phyloP scores from a whole-genome alignment of 2,888 invertebrate species.

The Leucophora obtusa region DNA sequence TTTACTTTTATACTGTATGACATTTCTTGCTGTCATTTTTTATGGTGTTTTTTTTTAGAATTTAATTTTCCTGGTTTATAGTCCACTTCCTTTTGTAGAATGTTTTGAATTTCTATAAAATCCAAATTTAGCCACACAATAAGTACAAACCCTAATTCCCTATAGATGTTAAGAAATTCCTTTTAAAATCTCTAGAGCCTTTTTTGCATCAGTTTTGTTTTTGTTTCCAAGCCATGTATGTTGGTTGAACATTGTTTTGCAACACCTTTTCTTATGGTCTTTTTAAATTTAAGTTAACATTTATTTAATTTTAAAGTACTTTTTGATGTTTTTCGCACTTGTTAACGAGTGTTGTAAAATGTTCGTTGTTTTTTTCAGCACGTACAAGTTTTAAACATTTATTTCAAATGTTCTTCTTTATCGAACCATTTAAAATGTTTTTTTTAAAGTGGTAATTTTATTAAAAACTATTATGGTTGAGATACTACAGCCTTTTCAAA shows the following conservation, averaged over 20 bases:
- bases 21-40: conserved; percentile 12
- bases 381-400: conserved; percentile 55
- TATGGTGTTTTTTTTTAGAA: not conserved
- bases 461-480: not conserved
- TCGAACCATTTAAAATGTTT: conserved; percentile 4
- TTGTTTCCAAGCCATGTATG: not conserved
- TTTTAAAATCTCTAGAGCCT: not conserved
- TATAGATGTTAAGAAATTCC: not conserved
- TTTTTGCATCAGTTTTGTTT: conserved; percentile 14
- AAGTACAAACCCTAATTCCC: not conserved
- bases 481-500: too few species aligned
- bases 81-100: conserved; percentile 29
- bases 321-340: conserved; percentile 64
- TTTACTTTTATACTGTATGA: not conserved
- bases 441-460: not conserved
- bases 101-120: not conserved
- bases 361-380: conserved; percentile 40
- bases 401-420: conserved; percentile 21
- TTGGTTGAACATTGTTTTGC: conserved; percentile 49
- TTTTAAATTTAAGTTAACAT: conserved; percentile 23
- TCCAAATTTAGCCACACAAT: not conserved
- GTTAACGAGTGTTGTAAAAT: conserved; percentile 51
- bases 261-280: conserved; percentile 46
- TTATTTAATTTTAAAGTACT: conserved; percentile 58
- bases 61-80: conserved; percentile 41